A percentile compares a stretch with the other conserved stretches of the same genome.
These are phyloP conservation scores for Calvadosia cruxmelitensis DNA, from an alignment of 30 jellyfish, hydroid and myxozoan species.

Conservation along the genomic window DNA sequence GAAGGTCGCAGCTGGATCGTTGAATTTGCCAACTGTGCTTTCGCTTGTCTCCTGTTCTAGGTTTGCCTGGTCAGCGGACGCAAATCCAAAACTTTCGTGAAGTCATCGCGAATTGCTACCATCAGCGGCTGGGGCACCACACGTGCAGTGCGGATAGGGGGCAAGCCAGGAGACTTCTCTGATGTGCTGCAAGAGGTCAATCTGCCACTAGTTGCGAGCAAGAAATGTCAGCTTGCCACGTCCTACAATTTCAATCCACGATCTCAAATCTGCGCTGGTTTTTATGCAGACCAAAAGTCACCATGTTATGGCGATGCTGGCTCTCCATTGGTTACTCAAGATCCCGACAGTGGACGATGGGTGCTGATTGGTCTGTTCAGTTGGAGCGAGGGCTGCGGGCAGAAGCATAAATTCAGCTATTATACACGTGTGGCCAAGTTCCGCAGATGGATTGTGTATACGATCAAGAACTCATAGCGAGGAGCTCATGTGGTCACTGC, in stretches of 20 bases:
- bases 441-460: constrained; percentile 54
- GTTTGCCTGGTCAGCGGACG: constrained; percentile 60
- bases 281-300: constrained; percentile 25
- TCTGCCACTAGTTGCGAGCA: constrained; percentile 40
- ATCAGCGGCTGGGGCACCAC: constrained; percentile 85
- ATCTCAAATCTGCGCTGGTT: constrained; percentile 78
- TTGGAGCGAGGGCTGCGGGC: constrained; percentile 90
- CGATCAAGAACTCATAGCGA: constrained; percentile 3
- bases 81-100: constrained; percentile 41
- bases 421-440: constrained; percentile 64
- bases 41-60: constrained; percentile 5
- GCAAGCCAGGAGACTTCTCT: constrained; percentile 19
- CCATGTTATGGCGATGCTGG: constrained; percentile 95
- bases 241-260: constrained; percentile 41
- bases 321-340: constrained; percentile 60
- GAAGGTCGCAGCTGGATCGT: background rate
- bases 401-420: constrained; percentile 47
- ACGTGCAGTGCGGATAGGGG: constrained; percentile 26
- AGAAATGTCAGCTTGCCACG: constrained; percentile 52
- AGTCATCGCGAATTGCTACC: constrained; percentile 47
- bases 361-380: constrained; percentile 66
- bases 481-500: background rate
- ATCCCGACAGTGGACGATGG: constrained; percentile 63
- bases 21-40: too few species aligned
- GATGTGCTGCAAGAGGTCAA: constrained; percentile 20